phyloP scores from a whole-genome alignment of 1,140 invertebrate genomes.

The Anagrus nilaparvatae region DNA sequence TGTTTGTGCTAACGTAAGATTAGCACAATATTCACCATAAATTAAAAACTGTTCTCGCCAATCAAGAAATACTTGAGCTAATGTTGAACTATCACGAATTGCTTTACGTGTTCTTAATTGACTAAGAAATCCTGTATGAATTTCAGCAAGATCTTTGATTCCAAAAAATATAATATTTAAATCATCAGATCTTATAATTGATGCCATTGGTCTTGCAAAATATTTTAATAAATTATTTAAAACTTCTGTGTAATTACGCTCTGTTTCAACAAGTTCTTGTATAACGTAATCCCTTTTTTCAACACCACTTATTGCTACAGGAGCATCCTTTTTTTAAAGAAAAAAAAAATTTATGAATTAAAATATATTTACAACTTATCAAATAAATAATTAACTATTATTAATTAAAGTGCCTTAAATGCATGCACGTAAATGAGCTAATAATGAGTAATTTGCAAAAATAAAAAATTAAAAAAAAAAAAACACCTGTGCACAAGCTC shows the following conservation, averaged over 20 bases:
- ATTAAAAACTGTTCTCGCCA: slow-evolving; percentile 85
- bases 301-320: slow-evolving; percentile 42
- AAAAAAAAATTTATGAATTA: slow-evolving; percentile 1
- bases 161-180: slow-evolving; percentile 74
- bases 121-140: slow-evolving; percentile 73
- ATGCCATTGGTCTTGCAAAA: slow-evolving; percentile 69
- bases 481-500: slow-evolving; percentile 35
- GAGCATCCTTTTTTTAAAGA: slow-evolving; percentile 45
- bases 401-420: not conserved
- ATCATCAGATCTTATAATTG: slow-evolving; percentile 62
- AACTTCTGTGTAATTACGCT: slow-evolving; percentile 93
- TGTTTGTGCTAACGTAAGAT: slow-evolving; percentile 72
- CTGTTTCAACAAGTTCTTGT: slow-evolving; percentile 90
- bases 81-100: slow-evolving; percentile 37
- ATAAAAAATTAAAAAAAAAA: slow-evolving; percentile 17
- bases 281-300: slow-evolving; percentile 94
- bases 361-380: too few species aligned
- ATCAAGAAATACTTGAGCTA: slow-evolving; percentile 68
- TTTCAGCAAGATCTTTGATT: slow-evolving; percentile 80
- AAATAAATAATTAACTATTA: too few species aligned
- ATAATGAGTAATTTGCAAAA: slow-evolving; percentile 8
- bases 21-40: slow-evolving; percentile 93
- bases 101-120: slow-evolving; percentile 65
- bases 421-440: slow-evolving; percentile 3
- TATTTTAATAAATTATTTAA: slow-evolving; percentile 76